Evolutionary conservation across 2,888 invertebrate genomes (phyloP).

Genomic region (Heliconius cydno): DNA sequence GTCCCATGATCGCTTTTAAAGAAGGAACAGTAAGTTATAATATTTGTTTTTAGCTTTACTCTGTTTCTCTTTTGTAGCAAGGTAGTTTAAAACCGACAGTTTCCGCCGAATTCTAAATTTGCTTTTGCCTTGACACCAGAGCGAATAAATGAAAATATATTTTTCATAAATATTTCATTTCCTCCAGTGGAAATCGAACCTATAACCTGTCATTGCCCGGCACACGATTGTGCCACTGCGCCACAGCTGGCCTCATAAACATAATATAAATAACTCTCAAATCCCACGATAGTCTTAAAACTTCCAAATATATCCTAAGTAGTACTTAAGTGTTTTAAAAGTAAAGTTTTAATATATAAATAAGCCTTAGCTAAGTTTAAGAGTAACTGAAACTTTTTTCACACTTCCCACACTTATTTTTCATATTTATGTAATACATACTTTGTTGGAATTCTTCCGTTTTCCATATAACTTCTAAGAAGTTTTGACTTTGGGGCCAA

Average conservation of each 20-base stretch:
- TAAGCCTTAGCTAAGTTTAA: not conserved
- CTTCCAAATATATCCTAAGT: not conserved
- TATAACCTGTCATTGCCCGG: too few species aligned
- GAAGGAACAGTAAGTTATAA: constrained; percentile 71
- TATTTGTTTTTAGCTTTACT: too few species aligned
- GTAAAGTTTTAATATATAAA: not conserved
- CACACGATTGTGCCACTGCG: too few species aligned
- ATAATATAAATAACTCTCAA: not conserved
- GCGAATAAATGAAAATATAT: too few species aligned
- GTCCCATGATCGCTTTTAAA: constrained; percentile 79
- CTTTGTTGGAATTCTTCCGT: not conserved
- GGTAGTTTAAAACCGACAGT: too few species aligned
- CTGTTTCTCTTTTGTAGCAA: too few species aligned
- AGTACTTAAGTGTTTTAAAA: not conserved
- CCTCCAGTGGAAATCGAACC: too few species aligned
- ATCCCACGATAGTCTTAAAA: not conserved
- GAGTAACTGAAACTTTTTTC: not conserved
- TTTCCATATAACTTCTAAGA: constrained; percentile 10
- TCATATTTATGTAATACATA: not conserved
- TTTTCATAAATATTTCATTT: too few species aligned
- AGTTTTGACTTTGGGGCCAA: constrained; percentile 13
- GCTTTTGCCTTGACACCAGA: too few species aligned
- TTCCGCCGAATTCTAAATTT: too few species aligned
- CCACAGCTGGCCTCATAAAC: too few species aligned
- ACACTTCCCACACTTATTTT: not conserved